Evolutionary conservation across 1,140 invertebrate genomes (phyloP), one percentile per base, ranked within the genome.

Genomic region (Hycleus cichorii): DNA sequence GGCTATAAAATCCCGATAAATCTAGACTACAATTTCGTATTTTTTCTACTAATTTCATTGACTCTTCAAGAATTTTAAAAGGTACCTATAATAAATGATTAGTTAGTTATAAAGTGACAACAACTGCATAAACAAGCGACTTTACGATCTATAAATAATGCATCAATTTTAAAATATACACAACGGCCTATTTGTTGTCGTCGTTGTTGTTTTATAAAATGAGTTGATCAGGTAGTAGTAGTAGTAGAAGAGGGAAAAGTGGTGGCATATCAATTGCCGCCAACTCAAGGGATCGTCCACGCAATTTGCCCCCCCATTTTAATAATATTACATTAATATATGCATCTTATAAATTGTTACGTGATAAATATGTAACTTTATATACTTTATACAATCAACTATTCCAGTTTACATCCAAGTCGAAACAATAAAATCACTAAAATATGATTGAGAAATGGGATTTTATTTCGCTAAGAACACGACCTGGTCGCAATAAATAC

Each of bases 361-460:
- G 54, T 70, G 70, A 73, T 73, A 73, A 73, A 73, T 73, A 73
- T 71, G 69, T 71, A 69, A 73, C 70, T 73, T 73, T 73, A 73
- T 73, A 73, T 72, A 67, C 69, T 57, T 63, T 67, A 64, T 67
- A 73, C 72, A 73, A 72, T 73, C 72, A 71, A 71, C 68, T 70
- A 69, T 70, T 65, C 69, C 64, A 71, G 67, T 72, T 72, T 73
- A 70, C 69, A 71, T 69, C 69, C 65, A 53, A 57, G 32, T 62
- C 68, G 60, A 71, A 73, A 73, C 72, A 73, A 73, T 73, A 73
- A 73, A 73, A 73, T 73, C 62, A 69, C 69, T 72, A 71, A 73
- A 71, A 73, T 73, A 73, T 73, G 71, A 73, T 73, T 73, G 72
- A 71, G 65, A 69, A 69, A 69, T 71, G 69, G 63, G 57, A 69